Base-by-base conservation (phyloP, 1,140 invertebrate genomes). In the Pseudomyrmex flavicornis region DNA sequence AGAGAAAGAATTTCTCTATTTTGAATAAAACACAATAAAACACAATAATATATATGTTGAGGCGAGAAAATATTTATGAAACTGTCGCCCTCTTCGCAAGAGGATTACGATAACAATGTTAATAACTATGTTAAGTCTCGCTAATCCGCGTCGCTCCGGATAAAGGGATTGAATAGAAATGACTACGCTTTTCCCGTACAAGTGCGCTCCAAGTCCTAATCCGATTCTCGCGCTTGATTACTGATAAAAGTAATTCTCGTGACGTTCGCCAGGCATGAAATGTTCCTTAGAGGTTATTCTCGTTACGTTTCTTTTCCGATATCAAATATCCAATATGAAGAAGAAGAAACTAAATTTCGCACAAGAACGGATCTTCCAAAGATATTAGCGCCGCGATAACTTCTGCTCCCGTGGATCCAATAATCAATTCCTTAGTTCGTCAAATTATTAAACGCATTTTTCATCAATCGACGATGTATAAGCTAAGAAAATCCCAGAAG, bases 201-300 rank as follows among this genome's bases (percentile, higher is more conserved):
- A 74, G 62, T 86, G 62, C 65, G 76, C 35, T 35, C 56, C 58
- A 52, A 48, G 17, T 87, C 63, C 46, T 88, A 84, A 88, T 88
- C 82, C 69, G 63, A 84, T 87, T 88, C 82, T 75, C 74, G 44
- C 56, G 58, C 69, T 83, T 85, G 85, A 75, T 74, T 59, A 70
- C 83, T 58, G 82, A 87, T 80, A 17, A 48, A 87, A 87, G 87
- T 84, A 70, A 88, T 82, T 80, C 75, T 70, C 82, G 69, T 48
- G 56, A 82, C 59, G 58, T 70, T 75, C 74, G 61, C 56, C 73
- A 80, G 74, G 73, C 74, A 66, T 65, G 75, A 80, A 87, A 70
- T 58, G 82, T 75, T 59, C 22, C 70, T 72, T 80, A 80, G 10
- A 20, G 22, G 13, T 48, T n/a, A 26, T 17, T 46, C 5, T 63